These are phyloP conservation scores for Perdita meconis DNA, from an alignment of 2,888 invertebrate genomes.

Conservation along the genomic window DNA sequence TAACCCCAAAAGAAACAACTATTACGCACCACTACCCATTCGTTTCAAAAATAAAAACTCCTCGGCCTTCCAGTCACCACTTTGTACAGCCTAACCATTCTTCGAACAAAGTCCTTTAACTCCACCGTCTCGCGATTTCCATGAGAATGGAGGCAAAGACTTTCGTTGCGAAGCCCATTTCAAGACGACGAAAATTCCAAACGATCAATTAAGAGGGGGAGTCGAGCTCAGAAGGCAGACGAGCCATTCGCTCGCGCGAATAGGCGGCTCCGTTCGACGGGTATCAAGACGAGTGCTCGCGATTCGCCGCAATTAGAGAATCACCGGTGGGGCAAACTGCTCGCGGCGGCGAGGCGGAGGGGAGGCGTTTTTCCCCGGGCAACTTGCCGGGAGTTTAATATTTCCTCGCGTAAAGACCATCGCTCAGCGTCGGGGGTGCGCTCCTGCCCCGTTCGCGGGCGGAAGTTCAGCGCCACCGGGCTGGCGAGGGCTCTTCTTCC, in stretches of 20 bases:
- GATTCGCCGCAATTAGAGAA: background rate
- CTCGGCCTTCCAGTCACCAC: no score
- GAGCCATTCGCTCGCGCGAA: background rate
- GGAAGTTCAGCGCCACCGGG: background rate
- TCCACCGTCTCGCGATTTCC: constrained; percentile 1
- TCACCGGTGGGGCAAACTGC: background rate
- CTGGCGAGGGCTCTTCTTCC: constrained; percentile 7
- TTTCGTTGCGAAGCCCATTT: background rate
- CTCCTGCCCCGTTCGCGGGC: background rate
- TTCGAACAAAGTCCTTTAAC: background rate
- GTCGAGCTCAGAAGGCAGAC: background rate
- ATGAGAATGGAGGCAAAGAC: background rate
- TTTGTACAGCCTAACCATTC: no score
- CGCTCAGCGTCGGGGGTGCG: constrained; percentile 8
- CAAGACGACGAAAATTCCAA: background rate
- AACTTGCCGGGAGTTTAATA: constrained; percentile 1
- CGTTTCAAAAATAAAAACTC: no score
- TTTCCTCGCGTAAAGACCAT: constrained; percentile 21
- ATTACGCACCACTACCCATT: no score
- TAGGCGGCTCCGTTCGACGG: background rate
- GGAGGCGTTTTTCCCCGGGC: background rate
- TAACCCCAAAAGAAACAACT: no score
- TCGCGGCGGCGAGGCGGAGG: background rate
- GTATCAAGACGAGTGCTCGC: background rate
- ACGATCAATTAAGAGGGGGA: background rate